Base-by-base conservation (phyloP, 2,113 vertebrate species). In the Empidonax traillii region DNA sequence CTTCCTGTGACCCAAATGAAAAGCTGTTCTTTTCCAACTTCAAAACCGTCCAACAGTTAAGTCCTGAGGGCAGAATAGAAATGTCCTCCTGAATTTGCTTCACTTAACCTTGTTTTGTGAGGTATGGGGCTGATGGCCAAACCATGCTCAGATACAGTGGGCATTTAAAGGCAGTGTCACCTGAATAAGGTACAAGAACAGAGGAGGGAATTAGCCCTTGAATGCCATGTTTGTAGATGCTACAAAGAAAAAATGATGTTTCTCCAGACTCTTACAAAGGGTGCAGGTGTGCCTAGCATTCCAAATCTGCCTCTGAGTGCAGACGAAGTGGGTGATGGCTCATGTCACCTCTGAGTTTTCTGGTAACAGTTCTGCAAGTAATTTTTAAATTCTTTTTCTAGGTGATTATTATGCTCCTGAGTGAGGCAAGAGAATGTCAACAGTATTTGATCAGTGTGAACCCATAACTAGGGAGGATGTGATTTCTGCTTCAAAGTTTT, bases 101-200 rank as follows among this genome's bases (percentile, higher is more conserved):
- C 56, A 39, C 37, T 84, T 72, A 95, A 82, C 81, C 52, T 78
- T 93, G 77, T 49, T 96, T 93, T 68, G 20, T 91, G 80, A 89
- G 58, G 52, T 63, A 41, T 0, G 0, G 49, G 47, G 4, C 79
- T 87, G 69, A 69, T 90, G 28, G 73, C 74, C 56, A 87, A 74
- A 63, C 43, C 17, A 3, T 53, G 33, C 58, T 71, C 39, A 53
- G 67, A 20, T 35, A 55, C 8, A 33, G 27, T 46, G 51, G 24
- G 52, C 44, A 58, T 93, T 65, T 63, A 58, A 68, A 78, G 61
- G 47, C 56, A 52, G 1, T 33, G 12, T 37, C 82, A 77, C 52
- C 67, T 10, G 5, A 41, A n/a, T 39, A 33, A 59, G 55, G 33
- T 56, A 28, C 0, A 0, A 59, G 65, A 92, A 83, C 30, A 74